Evolutionary conservation across 1,140 invertebrate genomes (phyloP).

Genomic region (Hypothenemus hampei): DNA sequence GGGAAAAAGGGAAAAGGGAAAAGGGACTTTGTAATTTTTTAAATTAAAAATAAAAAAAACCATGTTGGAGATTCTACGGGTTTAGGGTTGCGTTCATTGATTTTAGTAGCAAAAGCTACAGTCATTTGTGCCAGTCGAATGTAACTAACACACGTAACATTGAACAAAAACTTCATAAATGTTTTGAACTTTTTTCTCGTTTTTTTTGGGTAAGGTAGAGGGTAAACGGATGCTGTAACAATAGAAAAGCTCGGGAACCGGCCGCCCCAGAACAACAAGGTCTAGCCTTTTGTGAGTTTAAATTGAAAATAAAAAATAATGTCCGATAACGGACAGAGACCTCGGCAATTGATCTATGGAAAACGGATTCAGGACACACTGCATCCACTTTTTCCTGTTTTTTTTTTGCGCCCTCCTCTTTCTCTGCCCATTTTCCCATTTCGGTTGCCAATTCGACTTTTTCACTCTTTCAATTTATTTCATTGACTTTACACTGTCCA

Average conservation of each 20-base stretch:
- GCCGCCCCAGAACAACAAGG: constrained; percentile 10
- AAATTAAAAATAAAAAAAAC: neutral
- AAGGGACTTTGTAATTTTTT: neutral
- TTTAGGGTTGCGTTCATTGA: too few species aligned
- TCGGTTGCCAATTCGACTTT: neutral
- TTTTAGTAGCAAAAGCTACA: too few species aligned
- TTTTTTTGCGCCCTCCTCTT: constrained; percentile 1
- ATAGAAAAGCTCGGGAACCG: constrained; percentile 6
- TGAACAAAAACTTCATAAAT: too few species aligned
- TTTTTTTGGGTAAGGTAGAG: too few species aligned
- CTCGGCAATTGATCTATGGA: constrained; percentile 10
- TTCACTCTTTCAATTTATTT: constrained; percentile 3
- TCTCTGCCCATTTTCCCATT: neutral
- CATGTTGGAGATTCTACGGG: too few species aligned
- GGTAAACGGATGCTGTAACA: constrained; percentile 9
- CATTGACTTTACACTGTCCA: neutral
- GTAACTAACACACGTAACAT: too few species aligned
- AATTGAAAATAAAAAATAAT: constrained; percentile 25
- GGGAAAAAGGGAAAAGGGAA: neutral
- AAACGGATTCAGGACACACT: constrained; percentile 8
- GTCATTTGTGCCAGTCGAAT: too few species aligned
- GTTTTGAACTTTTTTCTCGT: too few species aligned
- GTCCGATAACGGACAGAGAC: constrained; percentile 9
- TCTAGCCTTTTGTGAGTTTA: constrained; percentile 16
- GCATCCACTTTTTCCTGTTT: constrained; percentile 8